These are phyloP conservation scores for Chlamydotis undulata DNA, from an alignment of 2,113 vertebrate species.

Conservation along the genomic window DNA sequence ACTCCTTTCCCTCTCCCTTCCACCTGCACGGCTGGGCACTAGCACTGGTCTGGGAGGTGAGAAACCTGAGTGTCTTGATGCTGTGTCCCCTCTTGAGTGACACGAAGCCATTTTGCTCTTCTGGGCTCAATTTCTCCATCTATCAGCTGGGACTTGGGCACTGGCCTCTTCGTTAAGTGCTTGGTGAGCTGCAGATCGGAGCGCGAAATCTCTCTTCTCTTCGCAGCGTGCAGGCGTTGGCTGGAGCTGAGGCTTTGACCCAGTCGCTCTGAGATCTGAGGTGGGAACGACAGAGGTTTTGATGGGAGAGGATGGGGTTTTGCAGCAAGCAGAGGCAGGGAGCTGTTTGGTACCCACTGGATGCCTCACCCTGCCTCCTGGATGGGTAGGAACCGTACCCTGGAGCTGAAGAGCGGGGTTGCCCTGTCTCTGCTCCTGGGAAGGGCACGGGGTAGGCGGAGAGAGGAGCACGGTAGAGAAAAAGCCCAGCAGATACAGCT, in stretches of 20 bases:
- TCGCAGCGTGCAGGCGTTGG: neutral
- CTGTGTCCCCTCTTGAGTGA: neutral
- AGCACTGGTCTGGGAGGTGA: neutral
- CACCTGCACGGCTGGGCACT: neutral
- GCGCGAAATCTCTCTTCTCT: neutral
- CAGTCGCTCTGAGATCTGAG: rapidly evolving
- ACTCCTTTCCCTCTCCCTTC: neutral
- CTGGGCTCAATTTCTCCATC: neutral
- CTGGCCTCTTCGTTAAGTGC: neutral
- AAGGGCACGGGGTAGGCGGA: neutral
- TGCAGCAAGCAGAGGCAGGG: neutral
- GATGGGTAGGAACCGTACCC: neutral
- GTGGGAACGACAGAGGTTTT: neutral
- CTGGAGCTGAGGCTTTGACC: neutral
- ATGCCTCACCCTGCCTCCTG: too few relatives aligned
- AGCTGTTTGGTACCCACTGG: neutral
- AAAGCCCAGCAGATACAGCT: neutral
- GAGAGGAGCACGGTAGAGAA: neutral
- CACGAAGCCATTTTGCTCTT: neutral
- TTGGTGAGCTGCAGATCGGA: neutral
- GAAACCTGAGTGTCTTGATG: neutral
- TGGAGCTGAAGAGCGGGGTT: neutral
- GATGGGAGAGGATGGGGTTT: neutral
- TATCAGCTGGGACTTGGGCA: neutral
- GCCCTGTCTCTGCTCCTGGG: neutral